Base-by-base conservation (phyloP, 2,888 invertebrate genomes). In the Pterostichus madidus region DNA sequence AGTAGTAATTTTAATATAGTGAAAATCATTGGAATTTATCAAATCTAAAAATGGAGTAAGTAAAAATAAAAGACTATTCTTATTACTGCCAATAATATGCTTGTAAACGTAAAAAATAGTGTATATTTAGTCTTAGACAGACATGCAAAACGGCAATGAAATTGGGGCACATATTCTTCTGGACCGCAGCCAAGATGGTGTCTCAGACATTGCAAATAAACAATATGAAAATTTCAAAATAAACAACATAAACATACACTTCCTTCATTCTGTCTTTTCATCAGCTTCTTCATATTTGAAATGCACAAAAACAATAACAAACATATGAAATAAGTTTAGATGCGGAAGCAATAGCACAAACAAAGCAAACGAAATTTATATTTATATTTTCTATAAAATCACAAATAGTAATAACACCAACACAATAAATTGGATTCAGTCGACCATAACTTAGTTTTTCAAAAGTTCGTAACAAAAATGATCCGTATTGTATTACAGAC, bases 101-200 rank as follows among this genome's bases (percentile, higher is more conserved):
- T 24, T 24, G 24, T 24, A 44, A 44, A 71, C 15, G 32, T n/a
- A n/a, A 32, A 49, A 56, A 44, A 11, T 46, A 39, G 15, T 35
- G 7, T 76, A 77, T 59, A 77, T 77, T 77, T 77, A 52, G 77
- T 77, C 44, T 59, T 17, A 39, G 56, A 56, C 77, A 44, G 52
- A 77, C 77, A 77, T 77, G 77, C 31, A 77, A 77, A 77, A 59
- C 8, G 59, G 59, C 39, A 53, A 77, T 77, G 77, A 59, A 77
- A 77, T 77, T 77, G 39, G 77, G 53, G 39, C 77, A 77, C 39
- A 77, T 59, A 44, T n/a, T 39, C 59, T 44, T 77, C 17, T 77
- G 77, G 77, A 32, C n/a, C n/a, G 5, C 13, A 17, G 59, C 77
- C 77, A 77, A 59, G 11, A 59, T 13, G 32, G 10, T 77, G 59